Conservation (phyloP, 2,888 invertebrate species). For the Smittia sp. region DNA sequence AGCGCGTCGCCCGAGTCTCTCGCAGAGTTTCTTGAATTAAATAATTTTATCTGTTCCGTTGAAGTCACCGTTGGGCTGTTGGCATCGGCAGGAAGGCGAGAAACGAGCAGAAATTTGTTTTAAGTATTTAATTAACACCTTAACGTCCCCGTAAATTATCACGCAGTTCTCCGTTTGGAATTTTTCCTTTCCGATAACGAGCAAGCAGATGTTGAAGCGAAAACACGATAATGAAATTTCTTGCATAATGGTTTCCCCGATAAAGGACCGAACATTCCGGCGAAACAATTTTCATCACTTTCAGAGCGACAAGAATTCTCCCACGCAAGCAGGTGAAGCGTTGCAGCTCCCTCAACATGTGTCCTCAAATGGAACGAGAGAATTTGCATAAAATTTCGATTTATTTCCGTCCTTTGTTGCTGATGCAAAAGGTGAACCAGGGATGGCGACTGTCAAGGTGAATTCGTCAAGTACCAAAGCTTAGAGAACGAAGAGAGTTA, state of each 20-base stretch:
- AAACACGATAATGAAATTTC: neutral
- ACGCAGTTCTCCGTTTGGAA: neutral
- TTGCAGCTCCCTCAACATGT: neutral
- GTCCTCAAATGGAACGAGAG: neutral
- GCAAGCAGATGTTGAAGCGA: neutral
- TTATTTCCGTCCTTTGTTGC: neutral
- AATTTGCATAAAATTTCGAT: conserved; percentile 5
- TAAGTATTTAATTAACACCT: conserved; percentile 40
- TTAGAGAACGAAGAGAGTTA: too few relatives aligned
- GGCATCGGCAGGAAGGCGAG: neutral
- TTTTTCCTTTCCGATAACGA: neutral
- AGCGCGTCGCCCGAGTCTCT: neutral
- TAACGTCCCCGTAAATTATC: neutral
- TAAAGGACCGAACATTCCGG: neutral
- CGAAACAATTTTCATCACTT: neutral
- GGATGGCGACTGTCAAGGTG: too few relatives aligned
- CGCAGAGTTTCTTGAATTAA: neutral
- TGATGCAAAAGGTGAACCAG: neutral
- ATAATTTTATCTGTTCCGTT: neutral
- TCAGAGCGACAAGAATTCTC: neutral
- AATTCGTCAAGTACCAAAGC: too few relatives aligned
- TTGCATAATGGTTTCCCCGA: neutral
- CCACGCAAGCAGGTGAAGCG: neutral
- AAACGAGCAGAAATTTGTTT: conserved; percentile 25
- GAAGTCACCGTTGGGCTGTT: neutral